Evolutionary conservation across 2,797 vertebrate species (phyloP).

Genomic region (Nasua narica): DNA sequence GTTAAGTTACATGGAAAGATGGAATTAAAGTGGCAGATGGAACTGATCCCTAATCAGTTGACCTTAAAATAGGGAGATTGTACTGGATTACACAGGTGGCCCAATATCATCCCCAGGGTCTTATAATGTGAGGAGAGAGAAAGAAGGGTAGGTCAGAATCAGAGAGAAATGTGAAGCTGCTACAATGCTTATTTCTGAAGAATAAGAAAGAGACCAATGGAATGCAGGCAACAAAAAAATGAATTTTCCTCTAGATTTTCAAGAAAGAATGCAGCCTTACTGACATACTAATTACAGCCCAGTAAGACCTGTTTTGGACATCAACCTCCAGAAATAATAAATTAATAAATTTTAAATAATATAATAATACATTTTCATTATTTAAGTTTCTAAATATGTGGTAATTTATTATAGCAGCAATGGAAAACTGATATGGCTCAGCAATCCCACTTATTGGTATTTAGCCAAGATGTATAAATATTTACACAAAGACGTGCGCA

Average conservation of each 20-base stretch:
- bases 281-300: background rate
- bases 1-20: background rate
- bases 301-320: background rate
- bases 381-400: background rate
- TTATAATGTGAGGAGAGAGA: background rate
- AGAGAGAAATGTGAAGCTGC: background rate
- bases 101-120: background rate
- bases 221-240: background rate
- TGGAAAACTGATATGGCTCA: background rate
- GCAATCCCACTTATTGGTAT: background rate
- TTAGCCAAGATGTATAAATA: background rate
- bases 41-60: background rate
- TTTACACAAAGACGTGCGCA: background rate
- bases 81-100: background rate
- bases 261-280: background rate
- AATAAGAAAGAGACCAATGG: background rate
- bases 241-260: background rate
- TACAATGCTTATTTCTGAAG: background rate
- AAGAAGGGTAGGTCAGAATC: background rate
- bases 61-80: background rate
- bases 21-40: background rate
- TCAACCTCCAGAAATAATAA: background rate
- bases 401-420: background rate
- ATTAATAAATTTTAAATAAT: background rate
- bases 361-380: background rate